phyloP scores from a whole-genome alignment of 2,797 vertebrate genomes.

The Cygnus olor region DNA sequence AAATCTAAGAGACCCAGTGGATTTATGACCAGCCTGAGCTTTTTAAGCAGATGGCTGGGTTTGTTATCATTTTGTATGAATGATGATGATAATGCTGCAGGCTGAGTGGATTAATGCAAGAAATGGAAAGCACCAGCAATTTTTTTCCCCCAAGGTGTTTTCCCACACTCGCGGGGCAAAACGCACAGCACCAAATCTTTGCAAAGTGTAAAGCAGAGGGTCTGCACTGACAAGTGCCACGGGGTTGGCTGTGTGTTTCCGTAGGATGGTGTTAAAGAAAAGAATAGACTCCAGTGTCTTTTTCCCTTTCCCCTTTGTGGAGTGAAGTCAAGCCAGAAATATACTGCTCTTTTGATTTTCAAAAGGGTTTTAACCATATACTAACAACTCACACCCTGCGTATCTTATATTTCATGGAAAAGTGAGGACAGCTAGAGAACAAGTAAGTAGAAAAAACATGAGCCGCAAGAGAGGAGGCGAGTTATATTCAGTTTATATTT shows the following conservation, averaged over 20 bases:
- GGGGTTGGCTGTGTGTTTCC: not conserved
- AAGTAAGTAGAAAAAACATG: not conserved
- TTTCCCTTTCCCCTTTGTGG: not conserved
- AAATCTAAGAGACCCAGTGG: constrained; percentile 56
- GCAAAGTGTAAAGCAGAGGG: not conserved
- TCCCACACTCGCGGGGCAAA: constrained; percentile 8
- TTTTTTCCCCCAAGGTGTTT: not conserved
- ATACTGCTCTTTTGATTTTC: not conserved
- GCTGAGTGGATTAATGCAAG: constrained; percentile 45
- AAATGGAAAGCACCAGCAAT: not conserved
- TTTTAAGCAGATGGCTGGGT: constrained; percentile 44
- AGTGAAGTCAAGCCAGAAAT: not conserved
- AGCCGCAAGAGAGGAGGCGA: not conserved
- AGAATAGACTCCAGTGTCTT: not conserved
- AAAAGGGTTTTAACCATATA: not conserved
- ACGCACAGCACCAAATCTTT: not conserved
- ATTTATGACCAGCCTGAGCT: constrained; percentile 35
- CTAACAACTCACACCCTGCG: not conserved
- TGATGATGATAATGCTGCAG: constrained; percentile 16
- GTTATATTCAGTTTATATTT: not conserved
- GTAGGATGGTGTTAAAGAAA: not conserved
- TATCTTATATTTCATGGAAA: not conserved
- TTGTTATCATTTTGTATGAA: constrained; percentile 31
- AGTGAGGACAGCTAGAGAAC: not conserved
- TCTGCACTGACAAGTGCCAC: not conserved